Percentiles rank a stretch among this genome's conserved stretches.
Conservation (phyloP, 2,888 invertebrate genomes). For the Drepanosiphum platanoidis region DNA sequence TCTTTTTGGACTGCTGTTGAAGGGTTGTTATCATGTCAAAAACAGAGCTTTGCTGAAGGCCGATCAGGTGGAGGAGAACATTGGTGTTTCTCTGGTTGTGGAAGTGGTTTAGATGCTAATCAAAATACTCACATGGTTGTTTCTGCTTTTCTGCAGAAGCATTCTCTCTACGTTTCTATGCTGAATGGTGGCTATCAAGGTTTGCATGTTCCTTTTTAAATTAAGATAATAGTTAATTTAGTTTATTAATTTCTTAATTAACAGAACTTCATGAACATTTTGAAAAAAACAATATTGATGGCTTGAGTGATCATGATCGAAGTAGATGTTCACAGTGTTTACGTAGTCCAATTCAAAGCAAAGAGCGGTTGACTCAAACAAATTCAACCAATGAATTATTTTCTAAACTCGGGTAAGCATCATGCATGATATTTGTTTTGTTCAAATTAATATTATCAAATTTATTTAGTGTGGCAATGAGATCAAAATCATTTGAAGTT, state of each 20-base stretch:
- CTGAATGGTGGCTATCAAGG: constrained; percentile 87
- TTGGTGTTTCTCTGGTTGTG: constrained; percentile 92
- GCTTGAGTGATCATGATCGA: constrained; percentile 53
- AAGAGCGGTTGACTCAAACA: constrained; percentile 43
- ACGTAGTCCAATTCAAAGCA: constrained; percentile 5
- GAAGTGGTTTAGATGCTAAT: constrained; percentile 86
- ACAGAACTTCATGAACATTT: constrained; percentile 58
- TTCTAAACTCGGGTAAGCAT: constrained; percentile 47
- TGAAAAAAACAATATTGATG: constrained; percentile 60
- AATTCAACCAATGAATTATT: constrained; percentile 57
- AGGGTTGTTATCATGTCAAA: constrained; percentile 88
- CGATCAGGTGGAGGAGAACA: constrained; percentile 89
- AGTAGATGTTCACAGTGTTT: constrained; percentile 51
- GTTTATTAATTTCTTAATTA: neutral
- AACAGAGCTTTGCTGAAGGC: constrained; percentile 85
- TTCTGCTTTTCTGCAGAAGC: constrained; percentile 93
- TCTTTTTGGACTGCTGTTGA: constrained; percentile 95
- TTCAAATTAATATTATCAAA: neutral
- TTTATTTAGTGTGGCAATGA: constrained; percentile 78
- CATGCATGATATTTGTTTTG: neutral
- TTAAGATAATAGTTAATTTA: neutral
- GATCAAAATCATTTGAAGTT: constrained; percentile 89
- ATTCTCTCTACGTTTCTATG: constrained; percentile 91
- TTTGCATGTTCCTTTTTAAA: constrained; percentile 35
- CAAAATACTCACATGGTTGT: constrained; percentile 98